Base-by-base conservation (phyloP, 2,797 vertebrate genomes). In the Ficedula albicollis region DNA sequence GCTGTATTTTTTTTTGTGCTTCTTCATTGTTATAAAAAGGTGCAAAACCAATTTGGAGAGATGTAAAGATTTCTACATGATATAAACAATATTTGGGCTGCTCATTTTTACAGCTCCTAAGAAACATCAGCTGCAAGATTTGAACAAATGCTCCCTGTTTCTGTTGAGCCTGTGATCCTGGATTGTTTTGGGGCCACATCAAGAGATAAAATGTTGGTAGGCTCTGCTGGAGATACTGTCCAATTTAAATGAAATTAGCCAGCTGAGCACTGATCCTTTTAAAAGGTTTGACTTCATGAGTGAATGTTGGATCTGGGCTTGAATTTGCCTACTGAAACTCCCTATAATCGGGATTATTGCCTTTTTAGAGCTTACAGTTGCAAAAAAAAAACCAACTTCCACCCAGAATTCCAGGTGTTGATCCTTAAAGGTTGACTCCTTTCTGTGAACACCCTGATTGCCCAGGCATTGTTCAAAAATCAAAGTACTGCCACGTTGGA, bases 191-290 rank as follows among this genome's bases (percentile, higher is more conserved):
- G 73, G 89, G 89, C 79, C 58, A 66, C 87, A 92, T 78, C 89
- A 84, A 88, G 91, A 84, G 62, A 60, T 20, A 77, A 95, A 92
- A 56, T 68, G 41, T 59, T 39, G 89, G 82, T 89, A 80, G 89
- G 51, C 92, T 96, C 92, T 93, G 89, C 87, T 96, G 96, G 94
- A 97, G 89, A 43, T 72, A 51, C 38, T 6, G 66, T 91, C 87
- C 84, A 92, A 92, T 96, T 96, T 94, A 92, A 89, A 92, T 68
- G 73, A 89, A 93, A 94, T 95, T 84, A 95, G 92, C 89, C 92
- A 87, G 68, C 84, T 11, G n/a, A 93, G 84, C 79, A 64, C 84
- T 78, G 84, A 92, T 87, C 87, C 89, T 87, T 87, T 94, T 91
- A 85, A 83, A 91, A 92, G 87, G 56, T 77, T 91, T 85, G 89